Conservation (phyloP, 2,888 invertebrate species). For the Fissipunctia ypsillon region DNA sequence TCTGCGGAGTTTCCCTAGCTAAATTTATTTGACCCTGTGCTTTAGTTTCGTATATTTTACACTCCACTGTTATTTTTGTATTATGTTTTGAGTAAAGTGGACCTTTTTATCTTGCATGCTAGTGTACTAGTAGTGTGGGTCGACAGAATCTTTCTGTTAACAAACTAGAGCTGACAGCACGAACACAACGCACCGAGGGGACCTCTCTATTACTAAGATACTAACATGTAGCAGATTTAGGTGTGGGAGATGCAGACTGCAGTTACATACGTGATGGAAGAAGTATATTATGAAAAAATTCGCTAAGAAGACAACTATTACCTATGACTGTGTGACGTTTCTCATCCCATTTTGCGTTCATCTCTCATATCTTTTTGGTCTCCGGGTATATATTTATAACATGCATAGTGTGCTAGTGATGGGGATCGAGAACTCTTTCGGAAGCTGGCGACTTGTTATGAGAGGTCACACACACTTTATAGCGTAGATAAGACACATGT, state of each 20-base stretch:
- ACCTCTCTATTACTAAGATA: background rate
- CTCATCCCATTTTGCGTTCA: background rate
- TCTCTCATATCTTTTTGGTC: background rate
- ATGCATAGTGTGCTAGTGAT: background rate
- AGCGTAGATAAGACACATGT: background rate
- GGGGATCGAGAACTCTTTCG: background rate
- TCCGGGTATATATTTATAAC: background rate
- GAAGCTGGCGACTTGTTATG: too few species aligned
- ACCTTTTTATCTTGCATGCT: background rate
- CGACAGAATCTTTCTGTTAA: conserved; percentile 11
- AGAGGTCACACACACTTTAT: background rate
- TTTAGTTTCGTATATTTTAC: too few species aligned
- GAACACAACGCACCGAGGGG: background rate
- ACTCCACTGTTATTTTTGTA: too few species aligned
- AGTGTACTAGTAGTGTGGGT: background rate
- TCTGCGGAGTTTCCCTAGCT: too few species aligned
- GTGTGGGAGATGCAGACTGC: background rate
- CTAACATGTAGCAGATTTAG: background rate
- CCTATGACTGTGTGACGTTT: background rate
- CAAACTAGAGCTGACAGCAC: conserved; percentile 25
- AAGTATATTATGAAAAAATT: background rate
- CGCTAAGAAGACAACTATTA: background rate
- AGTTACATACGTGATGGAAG: background rate
- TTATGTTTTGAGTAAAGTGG: background rate
- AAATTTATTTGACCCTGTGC: too few species aligned